These are phyloP conservation scores for Hirtodrosophila alboralis DNA, from an alignment of 2,888 invertebrate species.

Conservation along the genomic window DNA sequence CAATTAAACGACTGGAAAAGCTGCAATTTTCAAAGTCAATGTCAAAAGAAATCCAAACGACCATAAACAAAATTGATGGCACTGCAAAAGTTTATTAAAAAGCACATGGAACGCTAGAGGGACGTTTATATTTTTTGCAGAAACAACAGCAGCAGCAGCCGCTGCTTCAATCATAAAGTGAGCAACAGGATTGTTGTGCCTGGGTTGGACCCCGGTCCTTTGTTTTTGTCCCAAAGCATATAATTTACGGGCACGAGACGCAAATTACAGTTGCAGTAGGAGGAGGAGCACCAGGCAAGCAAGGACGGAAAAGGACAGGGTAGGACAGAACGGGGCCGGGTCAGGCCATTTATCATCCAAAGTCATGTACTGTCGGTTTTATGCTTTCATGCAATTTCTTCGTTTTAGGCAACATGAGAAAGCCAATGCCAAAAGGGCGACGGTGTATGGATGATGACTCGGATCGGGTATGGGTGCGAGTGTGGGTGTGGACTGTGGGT, in stretches of 20 bases:
- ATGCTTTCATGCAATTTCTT: conserved; percentile 78
- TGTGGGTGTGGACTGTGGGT: conserved; percentile 15
- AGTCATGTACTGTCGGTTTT: conserved; percentile 79
- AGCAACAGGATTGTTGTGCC: conserved; percentile 30
- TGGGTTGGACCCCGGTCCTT: conserved; percentile 29
- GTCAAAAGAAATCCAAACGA: conserved; percentile 56
- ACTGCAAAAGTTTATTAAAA: conserved; percentile 76
- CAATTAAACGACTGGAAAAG: conserved; percentile 53
- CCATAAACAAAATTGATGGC: conserved; percentile 80
- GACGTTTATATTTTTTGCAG: conserved; percentile 23
- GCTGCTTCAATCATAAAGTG: conserved; percentile 70
- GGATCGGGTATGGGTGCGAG: neutral
- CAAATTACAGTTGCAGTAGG: conserved; percentile 66
- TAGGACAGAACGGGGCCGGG: conserved; percentile 31
- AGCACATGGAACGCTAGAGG: conserved; percentile 37
- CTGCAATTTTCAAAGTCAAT: conserved; percentile 53
- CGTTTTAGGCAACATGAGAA: conserved; percentile 74
- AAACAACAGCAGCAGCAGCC: conserved; percentile 22
- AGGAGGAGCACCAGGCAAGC: neutral
- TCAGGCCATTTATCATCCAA: conserved; percentile 77
- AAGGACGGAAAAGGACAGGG: neutral
- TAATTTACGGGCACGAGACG: conserved; percentile 67
- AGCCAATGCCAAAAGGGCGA: conserved; percentile 28
- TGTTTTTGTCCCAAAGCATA: conserved; percentile 56
- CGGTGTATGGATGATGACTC: neutral